phyloP scores from a whole-genome alignment of 2,888 invertebrate species.

The Drosophila sordidapex region DNA sequence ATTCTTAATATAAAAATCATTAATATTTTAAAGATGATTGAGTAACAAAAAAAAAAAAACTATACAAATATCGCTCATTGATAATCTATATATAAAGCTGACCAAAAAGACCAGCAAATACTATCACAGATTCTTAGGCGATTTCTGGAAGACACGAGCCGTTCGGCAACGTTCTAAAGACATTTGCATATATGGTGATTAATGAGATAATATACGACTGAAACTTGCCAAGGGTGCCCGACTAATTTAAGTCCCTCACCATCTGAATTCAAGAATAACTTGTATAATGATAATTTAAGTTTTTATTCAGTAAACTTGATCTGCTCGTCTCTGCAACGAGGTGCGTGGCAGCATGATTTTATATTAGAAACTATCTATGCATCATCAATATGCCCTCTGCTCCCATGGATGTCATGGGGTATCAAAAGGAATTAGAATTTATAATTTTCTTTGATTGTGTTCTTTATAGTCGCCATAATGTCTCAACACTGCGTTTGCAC shows the following conservation, averaged over 20 bases:
- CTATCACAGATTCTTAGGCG: slow-evolving; percentile 1
- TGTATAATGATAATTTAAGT: slow-evolving; percentile 18
- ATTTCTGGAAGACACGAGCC: slow-evolving; percentile 30
- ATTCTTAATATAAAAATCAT: not conserved
- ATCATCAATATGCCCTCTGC: slow-evolving; percentile 19
- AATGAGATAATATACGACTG: slow-evolving; percentile 28
- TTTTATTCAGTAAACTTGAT: not conserved
- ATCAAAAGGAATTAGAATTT: slow-evolving; percentile 65
- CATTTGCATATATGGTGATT: slow-evolving; percentile 57
- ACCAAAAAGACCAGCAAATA: slow-evolving; percentile 4
- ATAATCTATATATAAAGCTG: slow-evolving; percentile 20
- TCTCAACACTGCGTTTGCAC: slow-evolving; percentile 37
- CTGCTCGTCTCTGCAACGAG: not conserved
- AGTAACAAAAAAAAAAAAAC: not conserved
- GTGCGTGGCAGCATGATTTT: not conserved
- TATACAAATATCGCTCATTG: not conserved
- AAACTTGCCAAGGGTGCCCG: slow-evolving; percentile 29
- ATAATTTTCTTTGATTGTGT: slow-evolving; percentile 45
- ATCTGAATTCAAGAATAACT: slow-evolving; percentile 46
- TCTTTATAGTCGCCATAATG: slow-evolving; percentile 55
- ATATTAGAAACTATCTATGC: slow-evolving; percentile 1
- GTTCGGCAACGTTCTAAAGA: slow-evolving; percentile 37
- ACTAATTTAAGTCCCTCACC: slow-evolving; percentile 17
- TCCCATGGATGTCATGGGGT: not conserved
- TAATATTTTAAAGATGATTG: not conserved